phyloP scores from a whole-genome alignment of 1,140 invertebrate genomes.

The Drosophila prosaltans region DNA sequence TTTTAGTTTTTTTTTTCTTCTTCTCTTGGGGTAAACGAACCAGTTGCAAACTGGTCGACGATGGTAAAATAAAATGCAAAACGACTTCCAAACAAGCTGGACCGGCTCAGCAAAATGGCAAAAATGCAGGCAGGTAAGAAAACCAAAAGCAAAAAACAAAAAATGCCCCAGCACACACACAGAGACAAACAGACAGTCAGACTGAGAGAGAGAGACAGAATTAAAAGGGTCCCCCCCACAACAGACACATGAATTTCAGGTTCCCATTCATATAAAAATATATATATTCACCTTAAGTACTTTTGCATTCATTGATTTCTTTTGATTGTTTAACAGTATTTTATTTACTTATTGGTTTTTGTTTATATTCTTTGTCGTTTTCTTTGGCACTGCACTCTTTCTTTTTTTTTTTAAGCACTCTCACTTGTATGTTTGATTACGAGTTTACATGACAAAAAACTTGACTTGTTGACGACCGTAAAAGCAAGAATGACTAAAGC shows the following conservation, averaged over 20 bases:
- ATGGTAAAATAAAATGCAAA: constrained; percentile 42
- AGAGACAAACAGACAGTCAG: no score
- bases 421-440: constrained; percentile 14
- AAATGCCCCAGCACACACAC: background rate
- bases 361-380: background rate
- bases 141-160: background rate
- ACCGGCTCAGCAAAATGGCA: constrained; percentile 39
- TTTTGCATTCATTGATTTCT: background rate
- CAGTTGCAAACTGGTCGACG: constrained; percentile 52
- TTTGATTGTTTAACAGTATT: constrained; percentile 1
- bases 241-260: constrained; percentile 1
- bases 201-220: background rate
- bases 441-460: constrained; percentile 41
- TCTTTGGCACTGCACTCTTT: constrained; percentile 31
- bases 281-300: constrained; percentile 52
- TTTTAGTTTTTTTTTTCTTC: background rate
- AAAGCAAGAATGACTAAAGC: constrained; percentile 13
- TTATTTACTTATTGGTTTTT: background rate
- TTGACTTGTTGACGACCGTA: constrained; percentile 20
- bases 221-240: background rate
- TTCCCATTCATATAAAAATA: background rate
- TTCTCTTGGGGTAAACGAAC: background rate
- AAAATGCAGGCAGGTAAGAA: constrained; percentile 20
- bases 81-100: constrained; percentile 17
- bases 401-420: background rate